Percentiles rank a stretch among this genome's conserved stretches.
Evolutionary conservation across 2,797 vertebrate genomes (phyloP).

Genomic region (Molothrus aeneus): DNA sequence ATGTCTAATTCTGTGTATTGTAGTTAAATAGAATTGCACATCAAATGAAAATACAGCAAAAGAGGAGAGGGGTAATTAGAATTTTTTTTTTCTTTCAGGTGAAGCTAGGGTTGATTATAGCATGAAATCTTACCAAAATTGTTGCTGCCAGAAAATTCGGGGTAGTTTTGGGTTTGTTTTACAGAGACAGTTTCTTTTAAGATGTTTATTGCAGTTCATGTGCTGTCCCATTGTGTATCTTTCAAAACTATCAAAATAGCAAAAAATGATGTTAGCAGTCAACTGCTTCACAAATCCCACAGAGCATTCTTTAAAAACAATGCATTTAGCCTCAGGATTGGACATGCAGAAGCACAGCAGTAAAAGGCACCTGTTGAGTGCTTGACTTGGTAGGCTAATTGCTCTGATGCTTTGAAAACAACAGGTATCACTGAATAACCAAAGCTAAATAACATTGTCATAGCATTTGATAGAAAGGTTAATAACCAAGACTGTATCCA

Average conservation of each 20-base stretch:
- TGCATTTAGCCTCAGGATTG: neutral
- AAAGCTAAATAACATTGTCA: slow-evolving; percentile 22
- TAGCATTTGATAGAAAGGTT: slow-evolving; percentile 13
- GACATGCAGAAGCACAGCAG: neutral
- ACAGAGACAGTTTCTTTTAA: neutral
- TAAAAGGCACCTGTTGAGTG: slow-evolving; percentile 22
- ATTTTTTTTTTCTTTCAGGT: neutral
- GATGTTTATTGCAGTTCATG: neutral
- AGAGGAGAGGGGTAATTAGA: neutral
- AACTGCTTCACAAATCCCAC: neutral
- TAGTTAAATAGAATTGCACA: neutral
- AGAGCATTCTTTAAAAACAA: neutral
- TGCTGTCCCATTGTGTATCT: neutral
- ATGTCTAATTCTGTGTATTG: neutral
- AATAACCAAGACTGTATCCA: neutral
- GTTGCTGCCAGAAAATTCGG: neutral
- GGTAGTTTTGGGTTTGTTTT: neutral
- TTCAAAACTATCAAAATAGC: neutral
- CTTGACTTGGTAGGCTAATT: slow-evolving; percentile 32
- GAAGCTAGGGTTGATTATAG: neutral
- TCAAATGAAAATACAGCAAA: neutral
- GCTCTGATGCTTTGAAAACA: slow-evolving; percentile 10
- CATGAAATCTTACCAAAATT: neutral
- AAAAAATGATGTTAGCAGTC: neutral
- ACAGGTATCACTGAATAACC: slow-evolving; percentile 10